These are phyloP conservation scores for Monochamus saltuarius DNA, from an alignment of 1,140 invertebrate genomes.

Conservation along the genomic window DNA sequence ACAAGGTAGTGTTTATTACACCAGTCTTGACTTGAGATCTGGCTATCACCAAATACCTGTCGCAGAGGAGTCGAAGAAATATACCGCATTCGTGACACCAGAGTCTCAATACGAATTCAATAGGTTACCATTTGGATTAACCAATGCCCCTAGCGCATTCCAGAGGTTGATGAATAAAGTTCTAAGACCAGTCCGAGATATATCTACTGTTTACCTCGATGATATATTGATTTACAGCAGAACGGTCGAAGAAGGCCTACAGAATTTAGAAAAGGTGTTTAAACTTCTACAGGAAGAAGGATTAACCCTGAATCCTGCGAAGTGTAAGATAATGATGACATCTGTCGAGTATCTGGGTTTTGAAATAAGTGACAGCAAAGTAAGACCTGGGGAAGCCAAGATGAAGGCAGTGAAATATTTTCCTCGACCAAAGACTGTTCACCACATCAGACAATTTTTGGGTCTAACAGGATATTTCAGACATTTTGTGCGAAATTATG, in stretches of 20 bases:
- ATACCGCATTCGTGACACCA: constrained; percentile 37
- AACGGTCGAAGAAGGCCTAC: too few species aligned
- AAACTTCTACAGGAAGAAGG: constrained; percentile 3
- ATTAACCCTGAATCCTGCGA: constrained; percentile 18
- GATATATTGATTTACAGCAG: constrained; percentile 24
- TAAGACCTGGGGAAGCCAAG: too few species aligned
- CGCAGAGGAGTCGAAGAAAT: constrained; percentile 43
- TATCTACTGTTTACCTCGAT: constrained; percentile 25
- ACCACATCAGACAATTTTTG: too few species aligned
- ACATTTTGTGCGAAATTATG: constrained; percentile 35
- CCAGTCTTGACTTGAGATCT: constrained; percentile 35
- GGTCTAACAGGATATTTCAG: constrained; percentile 34
- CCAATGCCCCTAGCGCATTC: constrained; percentile 42
- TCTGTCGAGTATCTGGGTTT: constrained; percentile 20
- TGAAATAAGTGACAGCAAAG: constrained; percentile 22
- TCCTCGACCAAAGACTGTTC: too few species aligned
- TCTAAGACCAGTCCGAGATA: constrained; percentile 11
- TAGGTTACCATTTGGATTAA: constrained; percentile 42
- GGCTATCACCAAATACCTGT: constrained; percentile 41
- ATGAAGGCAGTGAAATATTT: too few species aligned
- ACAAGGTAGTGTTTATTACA: constrained; percentile 34
- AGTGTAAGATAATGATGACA: constrained; percentile 23
- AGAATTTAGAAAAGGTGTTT: too few species aligned
- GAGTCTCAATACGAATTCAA: constrained; percentile 39
- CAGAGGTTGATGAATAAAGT: constrained; percentile 24